Base-by-base conservation (phyloP, 1,140 invertebrate species). In the Drosophila mojavensis region DNA sequence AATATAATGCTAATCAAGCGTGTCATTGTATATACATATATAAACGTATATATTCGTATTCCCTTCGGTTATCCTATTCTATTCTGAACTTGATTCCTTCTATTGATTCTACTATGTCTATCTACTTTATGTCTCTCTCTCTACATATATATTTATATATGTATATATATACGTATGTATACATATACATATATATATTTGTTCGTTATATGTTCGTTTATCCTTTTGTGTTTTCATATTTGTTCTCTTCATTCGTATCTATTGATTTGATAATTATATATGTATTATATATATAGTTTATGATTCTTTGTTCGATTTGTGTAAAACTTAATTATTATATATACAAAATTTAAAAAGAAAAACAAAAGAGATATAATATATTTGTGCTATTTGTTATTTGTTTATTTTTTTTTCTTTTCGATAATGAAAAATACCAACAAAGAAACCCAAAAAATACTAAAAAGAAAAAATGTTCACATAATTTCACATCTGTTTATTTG, bases 401-500 rank as follows among this genome's bases (percentile, higher is more conserved):
- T 64, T 74, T 69, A 17, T 54, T 47, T 33, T 60, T 74, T 6
- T 69, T 60, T 54, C 36, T 55, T 74, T 74, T 62, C 41, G 36
- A 68, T 73, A 71, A 69, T 72, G 54, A 55, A 53, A 75, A 74
- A 43, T 73, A 80, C 67, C 43, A 47, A 47, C 3, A 47, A 47
- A 39, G 1, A 39, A 2, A 39, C 9, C n/a, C 43, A 45, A 45
- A 45, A 45, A 45, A 15, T 45, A 45, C n/a, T n/a, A 48, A 48
- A 48, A 48, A 24, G n/a, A 73, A 74, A 78, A 83, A 80, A 78
- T 91, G 86, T 90, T 91, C 85, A 91, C 85, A 89, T 86, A 89
- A 91, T 91, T 91, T 91, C 88, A 91, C 89, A 89, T 91, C 77
- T 91, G 89, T 91, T 91, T 91, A 91, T 89, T 91, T 90, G 83